phyloP scores from a whole-genome alignment of 1,140 invertebrate genomes.

The Macrosteles quadrilineatus region DNA sequence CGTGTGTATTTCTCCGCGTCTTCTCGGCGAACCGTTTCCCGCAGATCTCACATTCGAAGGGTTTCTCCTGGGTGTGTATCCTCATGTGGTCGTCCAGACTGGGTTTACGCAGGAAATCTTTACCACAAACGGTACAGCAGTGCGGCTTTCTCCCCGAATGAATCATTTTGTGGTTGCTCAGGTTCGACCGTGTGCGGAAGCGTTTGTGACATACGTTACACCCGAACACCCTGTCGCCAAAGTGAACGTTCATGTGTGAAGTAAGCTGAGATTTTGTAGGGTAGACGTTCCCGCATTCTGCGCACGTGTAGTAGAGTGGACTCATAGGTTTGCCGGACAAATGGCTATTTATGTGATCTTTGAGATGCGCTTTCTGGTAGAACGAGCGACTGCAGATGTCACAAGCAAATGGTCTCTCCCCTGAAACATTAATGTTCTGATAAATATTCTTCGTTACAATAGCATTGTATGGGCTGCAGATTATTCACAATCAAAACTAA shows the following conservation, averaged over 20 bases:
- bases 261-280: neutral
- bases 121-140: conserved; percentile 62
- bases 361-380: conserved; percentile 33
- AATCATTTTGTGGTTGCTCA: conserved; percentile 34
- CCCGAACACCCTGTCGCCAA: conserved; percentile 56
- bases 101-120: conserved; percentile 57
- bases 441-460: too few relatives aligned
- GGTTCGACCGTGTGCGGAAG: conserved; percentile 34
- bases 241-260: conserved; percentile 40
- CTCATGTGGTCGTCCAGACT: conserved; percentile 55
- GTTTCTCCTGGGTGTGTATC: conserved; percentile 54
- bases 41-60: conserved; percentile 53
- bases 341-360: conserved; percentile 26
- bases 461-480: too few relatives aligned
- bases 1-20: conserved; percentile 58
- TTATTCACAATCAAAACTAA: too few relatives aligned
- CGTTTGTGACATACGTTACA: conserved; percentile 17
- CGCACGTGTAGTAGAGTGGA: neutral
- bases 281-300: neutral
- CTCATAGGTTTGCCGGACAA: neutral
- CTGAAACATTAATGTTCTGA: conserved; percentile 4
- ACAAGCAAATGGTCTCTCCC: conserved; percentile 34
- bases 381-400: conserved; percentile 29
- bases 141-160: conserved; percentile 68
- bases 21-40: conserved; percentile 55